A percentile compares a stretch with the other conserved stretches of the same genome.
Conservation (phyloP, 2,797 vertebrate species). For the Naso thynnoides region DNA sequence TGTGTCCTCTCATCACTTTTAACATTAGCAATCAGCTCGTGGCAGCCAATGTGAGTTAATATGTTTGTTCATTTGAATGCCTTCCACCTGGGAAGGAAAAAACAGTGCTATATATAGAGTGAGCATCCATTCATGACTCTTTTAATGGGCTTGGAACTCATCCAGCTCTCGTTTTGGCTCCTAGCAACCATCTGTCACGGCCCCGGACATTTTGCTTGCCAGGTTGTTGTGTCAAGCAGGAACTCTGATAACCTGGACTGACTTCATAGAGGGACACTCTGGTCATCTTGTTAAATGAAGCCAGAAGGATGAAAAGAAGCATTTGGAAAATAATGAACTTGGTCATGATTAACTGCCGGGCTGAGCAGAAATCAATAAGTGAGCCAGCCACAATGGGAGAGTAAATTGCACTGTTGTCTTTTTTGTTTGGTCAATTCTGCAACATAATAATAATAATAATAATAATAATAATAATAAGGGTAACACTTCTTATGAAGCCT, state of each 20-base stretch:
- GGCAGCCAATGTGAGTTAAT: slow-evolving; percentile 46
- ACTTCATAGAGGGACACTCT: background rate
- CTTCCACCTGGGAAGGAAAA: slow-evolving; percentile 52
- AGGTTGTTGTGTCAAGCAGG: slow-evolving; percentile 36
- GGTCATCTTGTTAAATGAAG: slow-evolving; percentile 34
- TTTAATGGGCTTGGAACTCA: slow-evolving; percentile 54
- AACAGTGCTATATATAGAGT: slow-evolving; percentile 37
- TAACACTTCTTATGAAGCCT: too few species aligned
- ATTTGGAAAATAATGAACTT: slow-evolving; percentile 11
- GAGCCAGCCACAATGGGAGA: background rate
- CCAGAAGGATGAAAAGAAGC: background rate
- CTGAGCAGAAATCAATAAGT: slow-evolving; percentile 28
- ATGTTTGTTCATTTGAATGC: slow-evolving; percentile 38
- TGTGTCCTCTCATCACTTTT: background rate
- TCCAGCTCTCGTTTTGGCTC: slow-evolving; percentile 62
- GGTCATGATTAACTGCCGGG: slow-evolving; percentile 16
- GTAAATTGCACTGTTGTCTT: background rate
- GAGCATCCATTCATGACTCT: slow-evolving; percentile 60
- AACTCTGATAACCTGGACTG: slow-evolving; percentile 4
- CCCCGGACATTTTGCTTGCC: slow-evolving; percentile 45
- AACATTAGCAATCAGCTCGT: background rate
- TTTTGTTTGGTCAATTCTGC: background rate
- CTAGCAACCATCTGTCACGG: slow-evolving; percentile 45
- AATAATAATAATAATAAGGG: too few species aligned
- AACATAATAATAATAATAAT: background rate